Evolutionary conservation across 2,797 vertebrate genomes (phyloP).

Genomic region (Sebastes minor): DNA sequence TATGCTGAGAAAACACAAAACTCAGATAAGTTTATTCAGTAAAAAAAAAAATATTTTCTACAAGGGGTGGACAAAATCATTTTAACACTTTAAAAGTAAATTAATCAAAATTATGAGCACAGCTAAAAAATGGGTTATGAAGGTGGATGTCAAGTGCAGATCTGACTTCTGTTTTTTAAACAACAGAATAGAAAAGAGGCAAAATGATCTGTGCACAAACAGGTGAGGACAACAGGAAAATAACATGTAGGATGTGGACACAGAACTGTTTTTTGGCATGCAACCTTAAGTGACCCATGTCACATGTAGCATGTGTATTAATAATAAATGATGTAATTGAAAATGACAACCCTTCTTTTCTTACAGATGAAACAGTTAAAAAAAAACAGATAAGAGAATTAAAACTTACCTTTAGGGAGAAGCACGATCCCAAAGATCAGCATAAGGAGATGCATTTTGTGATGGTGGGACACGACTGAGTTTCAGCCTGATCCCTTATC

Average conservation of each 20-base stretch:
- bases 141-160: not conserved
- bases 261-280: not conserved
- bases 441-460: constrained; percentile 48
- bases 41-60: not conserved
- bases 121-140: too few species aligned
- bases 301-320: not conserved
- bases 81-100: not conserved
- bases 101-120: not conserved
- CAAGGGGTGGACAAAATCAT: not conserved
- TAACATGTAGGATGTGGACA: not conserved
- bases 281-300: not conserved
- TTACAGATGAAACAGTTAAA: not conserved
- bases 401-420: constrained; percentile 57
- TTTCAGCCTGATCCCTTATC: not conserved
- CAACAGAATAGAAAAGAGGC: not conserved
- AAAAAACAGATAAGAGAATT: not conserved
- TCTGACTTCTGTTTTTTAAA: not conserved
- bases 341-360: not conserved
- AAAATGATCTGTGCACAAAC: not conserved
- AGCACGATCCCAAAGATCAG: constrained; percentile 50
- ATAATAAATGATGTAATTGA: not conserved
- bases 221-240: not conserved
- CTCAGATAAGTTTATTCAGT: not conserved
- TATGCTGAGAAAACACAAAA: constrained; percentile 41
- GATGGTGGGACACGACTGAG: not conserved